Base-by-base conservation (phyloP, 2,113 vertebrate species). In the Haemorhous mexicanus region DNA sequence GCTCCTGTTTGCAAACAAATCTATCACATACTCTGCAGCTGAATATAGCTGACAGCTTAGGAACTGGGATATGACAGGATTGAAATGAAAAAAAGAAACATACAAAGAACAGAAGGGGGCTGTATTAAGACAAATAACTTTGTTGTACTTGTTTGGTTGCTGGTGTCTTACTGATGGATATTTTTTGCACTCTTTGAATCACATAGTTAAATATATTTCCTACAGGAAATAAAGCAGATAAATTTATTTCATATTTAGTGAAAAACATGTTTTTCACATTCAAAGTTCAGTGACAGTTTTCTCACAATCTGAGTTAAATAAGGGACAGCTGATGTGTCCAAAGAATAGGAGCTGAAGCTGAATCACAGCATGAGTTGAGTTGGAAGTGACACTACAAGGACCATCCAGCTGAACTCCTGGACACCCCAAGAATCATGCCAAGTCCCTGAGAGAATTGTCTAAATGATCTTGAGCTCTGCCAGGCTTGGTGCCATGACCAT, bases 1-100 rank as follows among this genome's bases (percentile, higher is more conserved):
- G 61, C 32, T 87, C 17, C 17, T 91, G 46, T 94, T 91, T 90
- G 85, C 53, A 87, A 76, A 79, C 66, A 85, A 76, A 91, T 93
- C 41, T 72, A 14, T 76, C 82, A n/a, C 24, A 18, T 73, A 11
- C 19, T 63, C 35, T 24, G 44, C 44, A 89, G 62, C 61, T 87
- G 43, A 95, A 55, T 50, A 43, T 17, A 59, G 55, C 50, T 92
- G 80, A 67, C 37, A 81, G 43, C 39, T 87, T 59, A 78, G n/a
- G 39, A 67, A 72, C 8, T 47, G 33, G 78, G 17, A 56, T 82
- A 5, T 75, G 52, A 47, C 26, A 74, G 23, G 14, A 39, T 24
- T 52, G 19, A 87, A 91, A 84, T 14, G 27, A 32, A 35, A 47
- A 50, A 69, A 55, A 47, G 30, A 62, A 68, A 41, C 11, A 35